Base-by-base conservation (phyloP, 2,888 invertebrate genomes). In the Drosophila neonasuta region DNA sequence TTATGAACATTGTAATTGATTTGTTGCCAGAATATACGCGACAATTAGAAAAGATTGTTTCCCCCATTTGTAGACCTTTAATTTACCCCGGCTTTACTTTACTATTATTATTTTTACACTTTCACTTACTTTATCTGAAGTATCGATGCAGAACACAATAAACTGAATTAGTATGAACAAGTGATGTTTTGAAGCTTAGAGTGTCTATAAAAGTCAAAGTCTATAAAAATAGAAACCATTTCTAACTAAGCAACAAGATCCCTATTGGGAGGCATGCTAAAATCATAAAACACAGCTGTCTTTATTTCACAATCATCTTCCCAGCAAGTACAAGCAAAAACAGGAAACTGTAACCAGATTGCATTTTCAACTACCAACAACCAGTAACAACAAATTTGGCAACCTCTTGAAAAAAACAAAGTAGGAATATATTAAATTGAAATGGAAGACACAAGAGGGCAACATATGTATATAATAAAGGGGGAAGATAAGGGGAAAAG, bases 61-160 rank as follows among this genome's bases (percentile, higher is more conserved):
- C 15, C 13, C 20, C 36, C n/a, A 48, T 48, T 30, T 15, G 5
- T 20, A 17, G 15, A 34, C 10, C 29, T 50, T 55, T 45, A 41
- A 46, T 45, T 11, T 54, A 39, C 42, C 44, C 32, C 11, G 34
- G 48, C 20, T 42, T 10, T 7, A 50, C 36, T 58, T 55, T 57
- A 63, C 62, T 68, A 68, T 73, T 68, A 79, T 46, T 50, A 46
- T 48, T 51, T 62, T 59, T 63, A 70, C 82, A 88, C 88, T 88
- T 88, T 88, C 88, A 87, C 88, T 83, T 82, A 63, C 63, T 68
- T 63, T 77, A 81, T 50, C 74, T 81, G 64, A 79, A 77, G 74
- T 77, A 72, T 72, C 56, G 54, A 54, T 39, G 48, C n/a, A 36
- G n/a, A 36, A 34, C 32, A 49, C 15, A 48, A 52, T 42, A 49